phyloP scores from a whole-genome alignment of 2,797 vertebrate species.

The Enoplosus armatus region DNA sequence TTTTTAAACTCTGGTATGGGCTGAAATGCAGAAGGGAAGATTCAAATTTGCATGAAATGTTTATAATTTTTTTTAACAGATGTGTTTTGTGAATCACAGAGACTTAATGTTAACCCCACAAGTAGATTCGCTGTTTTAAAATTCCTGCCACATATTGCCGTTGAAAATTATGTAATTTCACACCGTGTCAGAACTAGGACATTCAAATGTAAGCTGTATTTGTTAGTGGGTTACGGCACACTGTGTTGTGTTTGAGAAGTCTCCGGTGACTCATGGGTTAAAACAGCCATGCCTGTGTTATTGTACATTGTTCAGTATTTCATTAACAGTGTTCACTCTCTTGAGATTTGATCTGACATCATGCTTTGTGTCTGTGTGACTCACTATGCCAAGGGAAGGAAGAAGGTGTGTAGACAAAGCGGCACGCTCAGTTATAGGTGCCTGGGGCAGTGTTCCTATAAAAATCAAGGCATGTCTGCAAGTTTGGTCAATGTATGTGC shows the following conservation, averaged over 20 bases:
- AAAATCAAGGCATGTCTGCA: slow-evolving; percentile 72
- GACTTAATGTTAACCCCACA: slow-evolving; percentile 13
- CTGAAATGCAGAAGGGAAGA: slow-evolving; percentile 74
- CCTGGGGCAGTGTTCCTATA: slow-evolving; percentile 75
- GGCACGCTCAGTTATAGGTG: slow-evolving; percentile 62
- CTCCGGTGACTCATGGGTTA: slow-evolving; percentile 72
- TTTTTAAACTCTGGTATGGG: slow-evolving; percentile 76
- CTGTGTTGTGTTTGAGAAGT: slow-evolving; percentile 48
- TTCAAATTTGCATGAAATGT: slow-evolving; percentile 77
- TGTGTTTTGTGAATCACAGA: slow-evolving; percentile 38
- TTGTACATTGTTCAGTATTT: slow-evolving; percentile 81
- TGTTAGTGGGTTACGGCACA: slow-evolving; percentile 19
- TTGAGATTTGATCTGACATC: slow-evolving; percentile 76
- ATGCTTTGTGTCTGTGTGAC: slow-evolving; percentile 81
- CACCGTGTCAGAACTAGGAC: background rate
- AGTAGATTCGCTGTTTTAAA: slow-evolving; percentile 12
- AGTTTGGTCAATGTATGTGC: slow-evolving; percentile 76
- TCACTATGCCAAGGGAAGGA: slow-evolving; percentile 79
- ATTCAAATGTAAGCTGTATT: slow-evolving; percentile 4
- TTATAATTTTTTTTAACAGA: slow-evolving; percentile 64
- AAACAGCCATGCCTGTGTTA: slow-evolving; percentile 63
- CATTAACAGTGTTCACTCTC: slow-evolving; percentile 71
- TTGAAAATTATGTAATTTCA: slow-evolving; percentile 2
- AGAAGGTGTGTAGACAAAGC: slow-evolving; percentile 77
- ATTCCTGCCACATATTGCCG: background rate